phyloP scores from a whole-genome alignment of 2,888 invertebrate genomes.

The Podotricha telesiphe region DNA sequence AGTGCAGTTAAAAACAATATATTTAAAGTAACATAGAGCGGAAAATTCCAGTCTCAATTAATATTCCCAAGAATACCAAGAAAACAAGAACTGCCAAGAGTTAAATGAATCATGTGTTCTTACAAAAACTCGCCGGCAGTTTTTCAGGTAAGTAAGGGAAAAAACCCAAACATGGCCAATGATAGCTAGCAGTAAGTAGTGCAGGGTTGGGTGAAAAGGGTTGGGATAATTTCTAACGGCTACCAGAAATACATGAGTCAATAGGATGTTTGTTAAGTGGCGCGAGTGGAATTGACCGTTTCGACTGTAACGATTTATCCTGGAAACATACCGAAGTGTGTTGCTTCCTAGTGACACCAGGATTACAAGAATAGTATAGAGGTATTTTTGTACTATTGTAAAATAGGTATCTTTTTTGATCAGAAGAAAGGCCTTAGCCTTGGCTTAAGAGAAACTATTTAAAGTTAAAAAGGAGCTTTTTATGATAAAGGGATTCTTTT shows the following conservation, averaged over 20 bases:
- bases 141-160: neutral
- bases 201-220: constrained; percentile 11
- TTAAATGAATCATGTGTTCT: neutral
- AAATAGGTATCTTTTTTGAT: no score
- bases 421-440: no score
- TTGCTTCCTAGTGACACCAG: constrained; percentile 1
- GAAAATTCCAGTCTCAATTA: neutral
- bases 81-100: constrained; percentile 11
- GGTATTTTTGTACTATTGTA: neutral
- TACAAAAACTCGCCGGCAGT: neutral
- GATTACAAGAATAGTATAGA: neutral
- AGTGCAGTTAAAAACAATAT: no score
- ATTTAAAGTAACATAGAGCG: no score
- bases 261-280: neutral
- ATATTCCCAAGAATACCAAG: constrained; percentile 31
- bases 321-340: neutral
- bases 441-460: no score
- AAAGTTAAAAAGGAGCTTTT: no score
- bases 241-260: constrained; percentile 3
- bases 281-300: no score
- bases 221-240: constrained; percentile 7
- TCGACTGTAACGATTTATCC: no score
- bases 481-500: constrained; percentile 16
- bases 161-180: neutral
- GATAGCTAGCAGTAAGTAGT: no score